phyloP scores from a whole-genome alignment of 2,888 invertebrate genomes.

The Cerastis leucographa region DNA sequence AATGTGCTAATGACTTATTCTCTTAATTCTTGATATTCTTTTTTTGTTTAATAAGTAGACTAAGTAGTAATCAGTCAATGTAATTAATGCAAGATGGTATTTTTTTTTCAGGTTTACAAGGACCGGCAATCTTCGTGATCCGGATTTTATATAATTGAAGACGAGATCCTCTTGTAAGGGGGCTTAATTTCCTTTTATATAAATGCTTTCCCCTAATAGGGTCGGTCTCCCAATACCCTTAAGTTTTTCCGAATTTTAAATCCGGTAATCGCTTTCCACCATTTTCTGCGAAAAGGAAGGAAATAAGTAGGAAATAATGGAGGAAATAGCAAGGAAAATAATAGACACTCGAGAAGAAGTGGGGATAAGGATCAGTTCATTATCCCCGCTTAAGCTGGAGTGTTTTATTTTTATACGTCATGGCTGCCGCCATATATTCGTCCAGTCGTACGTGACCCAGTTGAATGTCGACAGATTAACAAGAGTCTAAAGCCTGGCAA shows the following conservation, averaged over 20 bases:
- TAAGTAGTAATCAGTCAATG: neutral
- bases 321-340: slow-evolving; percentile 1
- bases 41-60: neutral
- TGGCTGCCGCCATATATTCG: slow-evolving; percentile 9
- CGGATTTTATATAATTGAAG: slow-evolving; percentile 16
- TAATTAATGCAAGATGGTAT: neutral
- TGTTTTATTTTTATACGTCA: slow-evolving; percentile 27
- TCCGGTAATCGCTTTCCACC: neutral
- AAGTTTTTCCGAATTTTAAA: slow-evolving; percentile 19
- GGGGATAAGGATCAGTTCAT: slow-evolving; percentile 14
- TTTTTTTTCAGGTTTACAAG: neutral
- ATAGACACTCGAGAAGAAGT: neutral
- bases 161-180: neutral
- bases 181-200: slow-evolving; percentile 1
- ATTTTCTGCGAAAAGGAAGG: neutral
- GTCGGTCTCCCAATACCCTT: neutral
- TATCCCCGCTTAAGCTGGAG: neutral
- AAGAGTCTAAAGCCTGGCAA: slow-evolving; percentile 15
- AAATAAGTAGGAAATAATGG: slow-evolving; percentile 6
- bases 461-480: slow-evolving; percentile 34
- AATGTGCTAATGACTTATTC: slow-evolving; percentile 41
- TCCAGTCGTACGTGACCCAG: slow-evolving; percentile 41
- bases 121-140: neutral
- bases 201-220: neutral
- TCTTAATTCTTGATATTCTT: slow-evolving; percentile 12